These are phyloP conservation scores for Falco rusticolus DNA, from an alignment of 2,797 vertebrate genomes.

Conservation along the genomic window DNA sequence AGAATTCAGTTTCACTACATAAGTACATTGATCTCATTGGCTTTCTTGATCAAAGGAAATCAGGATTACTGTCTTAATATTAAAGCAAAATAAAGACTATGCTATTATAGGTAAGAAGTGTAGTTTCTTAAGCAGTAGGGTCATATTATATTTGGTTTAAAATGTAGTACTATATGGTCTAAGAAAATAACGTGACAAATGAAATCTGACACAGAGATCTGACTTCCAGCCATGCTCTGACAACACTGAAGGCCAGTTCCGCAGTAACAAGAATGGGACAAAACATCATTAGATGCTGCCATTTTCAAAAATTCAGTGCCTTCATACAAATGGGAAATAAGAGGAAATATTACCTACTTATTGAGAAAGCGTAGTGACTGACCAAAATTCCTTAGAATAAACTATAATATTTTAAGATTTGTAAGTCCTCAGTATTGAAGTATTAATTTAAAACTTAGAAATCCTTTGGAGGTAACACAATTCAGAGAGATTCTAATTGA, in stretches of 20 bases:
- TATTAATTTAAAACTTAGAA: background rate
- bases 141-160: background rate
- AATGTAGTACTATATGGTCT: background rate
- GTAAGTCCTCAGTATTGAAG: background rate
- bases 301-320: background rate
- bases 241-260: background rate
- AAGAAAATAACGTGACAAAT: background rate
- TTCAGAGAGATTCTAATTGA: background rate
- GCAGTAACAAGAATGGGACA: background rate
- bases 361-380: background rate
- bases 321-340: background rate
- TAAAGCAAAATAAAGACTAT: background rate
- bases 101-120: background rate
- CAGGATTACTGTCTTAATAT: background rate
- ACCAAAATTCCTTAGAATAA: background rate
- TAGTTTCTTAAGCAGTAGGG: background rate
- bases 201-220: background rate
- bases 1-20: background rate
- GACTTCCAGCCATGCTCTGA: background rate
- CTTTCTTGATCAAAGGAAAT: background rate
- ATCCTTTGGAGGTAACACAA: background rate
- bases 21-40: background rate
- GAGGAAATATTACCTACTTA: background rate
- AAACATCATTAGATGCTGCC: background rate
- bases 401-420: background rate